Percentiles rank a stretch among this genome's conserved stretches.
These are phyloP conservation scores for Chymomyza fuscimana DNA, from an alignment of 2,888 invertebrate species.

Conservation along the genomic window DNA sequence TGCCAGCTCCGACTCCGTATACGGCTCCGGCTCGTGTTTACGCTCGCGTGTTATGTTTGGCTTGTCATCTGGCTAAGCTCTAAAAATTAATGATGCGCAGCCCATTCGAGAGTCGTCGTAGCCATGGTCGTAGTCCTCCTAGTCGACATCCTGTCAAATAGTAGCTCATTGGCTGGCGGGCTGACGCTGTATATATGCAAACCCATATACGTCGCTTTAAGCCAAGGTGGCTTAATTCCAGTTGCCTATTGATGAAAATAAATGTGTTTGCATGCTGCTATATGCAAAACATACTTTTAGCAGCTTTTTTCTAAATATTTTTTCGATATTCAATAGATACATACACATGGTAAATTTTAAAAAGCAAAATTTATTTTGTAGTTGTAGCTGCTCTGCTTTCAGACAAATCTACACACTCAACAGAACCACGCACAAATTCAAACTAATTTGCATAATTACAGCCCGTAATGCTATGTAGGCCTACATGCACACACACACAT, in stretches of 20 bases:
- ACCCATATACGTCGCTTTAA: conserved; percentile 57
- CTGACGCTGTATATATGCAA: conserved; percentile 53
- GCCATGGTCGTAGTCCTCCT: background rate
- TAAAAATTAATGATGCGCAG: conserved; percentile 79
- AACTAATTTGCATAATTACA: conserved; percentile 75
- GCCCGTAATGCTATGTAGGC: conserved; percentile 62
- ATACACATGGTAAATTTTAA: conserved; percentile 22
- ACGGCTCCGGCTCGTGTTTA: conserved; percentile 22
- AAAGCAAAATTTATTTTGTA: conserved; percentile 14
- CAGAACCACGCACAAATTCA: conserved; percentile 45
- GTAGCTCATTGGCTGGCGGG: conserved; percentile 63
- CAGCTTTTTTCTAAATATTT: conserved; percentile 26
- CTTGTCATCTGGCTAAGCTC: conserved; percentile 80
- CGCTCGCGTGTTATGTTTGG: conserved; percentile 53
- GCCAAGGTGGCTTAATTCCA: conserved; percentile 60
- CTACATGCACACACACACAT: conserved; percentile 21
- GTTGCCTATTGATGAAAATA: conserved; percentile 67
- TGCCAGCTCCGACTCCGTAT: conserved; percentile 36
- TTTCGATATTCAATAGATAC: conserved; percentile 26
- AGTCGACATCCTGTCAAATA: conserved; percentile 25
- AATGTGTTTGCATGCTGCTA: conserved; percentile 69
- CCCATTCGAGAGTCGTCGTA: conserved; percentile 58
- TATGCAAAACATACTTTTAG: conserved; percentile 54
- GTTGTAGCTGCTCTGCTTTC: conserved; percentile 18
- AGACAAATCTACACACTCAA: conserved; percentile 11